Evolutionary conservation across 1,140 invertebrate species (phyloP).

Genomic region (Hyposmocoma kahamanoa): DNA sequence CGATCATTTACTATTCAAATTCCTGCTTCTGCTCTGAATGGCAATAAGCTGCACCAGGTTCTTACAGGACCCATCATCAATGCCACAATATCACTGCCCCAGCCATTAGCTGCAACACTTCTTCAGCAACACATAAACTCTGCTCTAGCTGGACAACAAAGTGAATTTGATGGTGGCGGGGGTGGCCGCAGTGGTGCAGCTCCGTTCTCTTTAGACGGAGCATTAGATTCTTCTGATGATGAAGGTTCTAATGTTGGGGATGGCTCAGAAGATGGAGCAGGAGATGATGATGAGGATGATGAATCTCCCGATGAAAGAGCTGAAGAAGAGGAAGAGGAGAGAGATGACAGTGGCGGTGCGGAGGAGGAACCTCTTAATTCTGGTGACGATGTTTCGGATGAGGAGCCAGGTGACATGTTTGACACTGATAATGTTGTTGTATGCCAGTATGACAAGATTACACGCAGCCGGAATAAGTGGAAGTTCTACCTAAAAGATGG

Average conservation of each 20-base stretch:
- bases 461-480: constrained; percentile 98
- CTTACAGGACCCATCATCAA: constrained; percentile 89
- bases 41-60: constrained; percentile 78
- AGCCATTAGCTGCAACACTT: constrained; percentile 83
- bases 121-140: constrained; percentile 91
- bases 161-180: constrained; percentile 62
- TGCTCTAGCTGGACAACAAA: constrained; percentile 71
- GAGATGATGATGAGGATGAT: constrained; percentile 84
- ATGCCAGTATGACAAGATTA: constrained; percentile 99
- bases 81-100: constrained; percentile 87
- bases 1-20: constrained; percentile 88
- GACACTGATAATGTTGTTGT: constrained; percentile 99
- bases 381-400: constrained; percentile 97
- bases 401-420: constrained; percentile 95
- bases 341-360: constrained; percentile 78
- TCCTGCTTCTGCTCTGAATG: constrained; percentile 86
- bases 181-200: constrained; percentile 55
- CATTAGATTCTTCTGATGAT: constrained; percentile 67
- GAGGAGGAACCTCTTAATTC: constrained; percentile 96
- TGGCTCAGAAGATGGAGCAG: constrained; percentile 83
- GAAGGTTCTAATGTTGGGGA: constrained; percentile 76
- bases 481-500: constrained; percentile 99
- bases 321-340: constrained; percentile 79
- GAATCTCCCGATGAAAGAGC: constrained; percentile 73
- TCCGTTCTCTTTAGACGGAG: constrained; percentile 60